Evolutionary conservation across 2,113 vertebrate species (phyloP).

Genomic region (Neoarius graeffei): DNA sequence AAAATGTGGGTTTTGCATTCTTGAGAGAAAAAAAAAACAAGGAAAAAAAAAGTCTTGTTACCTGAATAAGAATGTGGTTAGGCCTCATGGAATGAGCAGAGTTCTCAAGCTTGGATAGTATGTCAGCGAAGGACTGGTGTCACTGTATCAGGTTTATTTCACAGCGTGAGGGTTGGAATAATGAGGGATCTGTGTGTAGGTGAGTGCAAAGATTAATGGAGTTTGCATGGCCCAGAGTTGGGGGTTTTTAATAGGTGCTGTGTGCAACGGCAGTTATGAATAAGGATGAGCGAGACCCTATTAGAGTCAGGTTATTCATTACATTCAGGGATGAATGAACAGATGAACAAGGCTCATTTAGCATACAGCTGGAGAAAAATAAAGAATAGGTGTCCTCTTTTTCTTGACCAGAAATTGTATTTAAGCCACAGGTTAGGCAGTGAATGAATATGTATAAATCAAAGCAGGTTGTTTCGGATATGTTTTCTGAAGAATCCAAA

Average conservation of each 20-base stretch:
- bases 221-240: conserved; percentile 43
- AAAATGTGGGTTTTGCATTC: conserved; percentile 2
- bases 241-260: conserved; percentile 51
- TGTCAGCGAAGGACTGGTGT: conserved; percentile 29
- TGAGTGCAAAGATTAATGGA: conserved; percentile 54
- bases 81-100: conserved; percentile 10
- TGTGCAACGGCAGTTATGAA: conserved; percentile 55
- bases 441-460: background rate
- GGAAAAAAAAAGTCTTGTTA: conserved; percentile 15
- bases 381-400: conserved; percentile 29
- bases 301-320: conserved; percentile 57
- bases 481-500: background rate
- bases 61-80: conserved; percentile 11
- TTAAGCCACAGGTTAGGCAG: background rate
- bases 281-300: conserved; percentile 49
- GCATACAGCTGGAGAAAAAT: conserved; percentile 37
- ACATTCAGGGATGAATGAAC: conserved; percentile 42
- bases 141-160: conserved; percentile 38
- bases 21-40: too few species aligned
- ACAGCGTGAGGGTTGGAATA: background rate
- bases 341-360: conserved; percentile 48
- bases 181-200: conserved; percentile 28
- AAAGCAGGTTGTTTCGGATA: background rate
- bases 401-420: background rate
- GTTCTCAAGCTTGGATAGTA: conserved; percentile 13